Evolutionary conservation across 2,113 vertebrate genomes (phyloP).

Genomic region (Morphnarchus princeps): DNA sequence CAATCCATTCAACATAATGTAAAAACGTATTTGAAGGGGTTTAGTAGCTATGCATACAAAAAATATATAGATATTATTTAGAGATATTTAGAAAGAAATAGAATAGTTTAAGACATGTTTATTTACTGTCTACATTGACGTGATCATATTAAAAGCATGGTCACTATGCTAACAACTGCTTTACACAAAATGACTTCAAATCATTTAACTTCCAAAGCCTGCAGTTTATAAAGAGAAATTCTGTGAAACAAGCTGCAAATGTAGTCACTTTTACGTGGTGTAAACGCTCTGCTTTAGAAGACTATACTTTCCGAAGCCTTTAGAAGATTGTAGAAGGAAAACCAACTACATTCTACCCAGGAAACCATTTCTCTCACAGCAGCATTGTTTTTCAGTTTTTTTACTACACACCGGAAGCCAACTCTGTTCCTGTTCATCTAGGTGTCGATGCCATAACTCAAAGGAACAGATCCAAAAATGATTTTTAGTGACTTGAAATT

Average conservation of each 20-base stretch:
- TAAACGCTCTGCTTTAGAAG: not conserved
- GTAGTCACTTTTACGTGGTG: not conserved
- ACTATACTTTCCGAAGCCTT: not conserved
- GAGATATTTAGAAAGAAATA: not conserved
- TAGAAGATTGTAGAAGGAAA: not conserved
- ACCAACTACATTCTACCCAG: not conserved
- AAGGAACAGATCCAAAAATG: not conserved
- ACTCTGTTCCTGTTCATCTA: slow-evolving; percentile 11
- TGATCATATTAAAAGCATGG: not conserved
- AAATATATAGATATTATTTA: not conserved
- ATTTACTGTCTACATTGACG: not conserved
- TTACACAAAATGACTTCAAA: not conserved
- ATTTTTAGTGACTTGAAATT: not conserved
- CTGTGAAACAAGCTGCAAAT: not conserved
- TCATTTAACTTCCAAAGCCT: not conserved
- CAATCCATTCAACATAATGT: not conserved
- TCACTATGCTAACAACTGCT: not conserved
- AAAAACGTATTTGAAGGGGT: not conserved
- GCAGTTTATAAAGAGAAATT: not conserved
- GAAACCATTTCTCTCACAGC: slow-evolving; percentile 14
- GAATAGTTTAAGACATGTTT: not conserved
- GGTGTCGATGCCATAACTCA: not conserved
- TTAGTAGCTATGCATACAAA: not conserved
- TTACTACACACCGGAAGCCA: slow-evolving; percentile 11
- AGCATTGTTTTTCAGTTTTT: slow-evolving; percentile 19